Evolutionary conservation across 2,113 vertebrate genomes (phyloP).

Genomic region (Malurus cyaneus): DNA sequence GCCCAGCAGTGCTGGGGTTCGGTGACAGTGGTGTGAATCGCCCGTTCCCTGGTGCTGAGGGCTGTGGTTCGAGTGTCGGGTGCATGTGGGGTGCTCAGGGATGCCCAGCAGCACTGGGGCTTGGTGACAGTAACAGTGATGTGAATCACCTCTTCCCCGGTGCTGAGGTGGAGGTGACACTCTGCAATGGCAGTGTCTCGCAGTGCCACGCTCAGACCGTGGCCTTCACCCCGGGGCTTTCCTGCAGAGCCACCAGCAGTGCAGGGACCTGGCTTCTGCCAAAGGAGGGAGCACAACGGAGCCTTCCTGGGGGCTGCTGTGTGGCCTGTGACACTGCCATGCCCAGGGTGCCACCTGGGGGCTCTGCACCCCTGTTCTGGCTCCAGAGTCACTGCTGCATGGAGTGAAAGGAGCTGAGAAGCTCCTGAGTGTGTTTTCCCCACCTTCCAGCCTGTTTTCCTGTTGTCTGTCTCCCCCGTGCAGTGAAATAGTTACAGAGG

Average conservation of each 20-base stretch:
- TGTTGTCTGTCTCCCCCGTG: fast-evolving
- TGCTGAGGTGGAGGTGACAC: neutral
- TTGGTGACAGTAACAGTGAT: neutral
- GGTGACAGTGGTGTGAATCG: fast-evolving
- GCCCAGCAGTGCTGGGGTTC: fast-evolving
- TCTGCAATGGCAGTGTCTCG: neutral
- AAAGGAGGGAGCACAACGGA: neutral
- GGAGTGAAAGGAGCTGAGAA: fast-evolving
- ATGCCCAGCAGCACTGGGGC: fast-evolving
- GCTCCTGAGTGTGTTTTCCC: neutral
- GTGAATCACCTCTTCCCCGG: neutral
- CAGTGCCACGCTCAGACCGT: fast-evolving
- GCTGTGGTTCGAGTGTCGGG: neutral
- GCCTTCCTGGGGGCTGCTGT: fast-evolving
- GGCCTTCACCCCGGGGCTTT: neutral
- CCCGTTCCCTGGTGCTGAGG: neutral
- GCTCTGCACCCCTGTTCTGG: neutral
- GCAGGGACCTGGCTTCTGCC: neutral
- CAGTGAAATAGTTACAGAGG: neutral
- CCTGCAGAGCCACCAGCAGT: neutral
- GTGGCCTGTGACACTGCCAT: fast-evolving
- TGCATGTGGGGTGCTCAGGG: neutral
- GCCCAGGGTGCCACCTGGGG: fast-evolving
- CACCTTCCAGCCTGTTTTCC: fast-evolving
- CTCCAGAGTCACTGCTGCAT: fast-evolving